Conservation (phyloP, 2,888 invertebrate genomes). For the Melanargia galathea region DNA sequence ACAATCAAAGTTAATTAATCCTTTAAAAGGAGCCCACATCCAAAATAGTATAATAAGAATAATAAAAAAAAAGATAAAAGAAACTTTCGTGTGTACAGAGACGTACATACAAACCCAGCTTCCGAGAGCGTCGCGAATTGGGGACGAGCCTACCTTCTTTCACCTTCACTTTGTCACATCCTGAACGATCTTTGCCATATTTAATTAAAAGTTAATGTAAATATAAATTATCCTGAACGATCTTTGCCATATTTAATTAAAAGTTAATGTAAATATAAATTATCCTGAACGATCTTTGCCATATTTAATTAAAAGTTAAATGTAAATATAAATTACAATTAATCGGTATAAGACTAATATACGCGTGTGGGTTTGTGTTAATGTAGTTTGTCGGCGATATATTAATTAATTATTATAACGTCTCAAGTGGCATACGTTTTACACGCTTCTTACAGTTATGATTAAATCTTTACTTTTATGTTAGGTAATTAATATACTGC, state of each 20-base stretch:
- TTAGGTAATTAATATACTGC: slow-evolving; percentile 29
- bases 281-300: slow-evolving; percentile 29
- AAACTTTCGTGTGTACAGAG: slow-evolving; percentile 52
- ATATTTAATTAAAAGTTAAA: no score
- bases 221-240: no score
- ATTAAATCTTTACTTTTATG: slow-evolving; percentile 29
- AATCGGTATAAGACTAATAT: slow-evolving; percentile 50
- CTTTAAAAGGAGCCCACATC: slow-evolving; percentile 76
- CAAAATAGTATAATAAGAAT: slow-evolving; percentile 66
- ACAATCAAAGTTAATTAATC: slow-evolving; percentile 55
- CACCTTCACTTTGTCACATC: slow-evolving; percentile 26
- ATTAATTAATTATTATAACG: slow-evolving; percentile 30
- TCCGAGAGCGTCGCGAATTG: slow-evolving; percentile 47
- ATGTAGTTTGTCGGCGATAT: slow-evolving; percentile 58
- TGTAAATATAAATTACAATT: slow-evolving; percentile 41
- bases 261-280: no score
- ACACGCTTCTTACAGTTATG: slow-evolving; percentile 28
- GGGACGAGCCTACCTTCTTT: slow-evolving; percentile 47
- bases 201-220: no score
- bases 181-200: slow-evolving; percentile 30
- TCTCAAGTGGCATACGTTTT: slow-evolving; percentile 34
- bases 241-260: no score
- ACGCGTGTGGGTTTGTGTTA: slow-evolving; percentile 81
- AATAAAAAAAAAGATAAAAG: slow-evolving; percentile 71
- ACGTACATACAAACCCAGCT: slow-evolving; percentile 52